Conservation (phyloP, 1,140 invertebrate species). For the Zaprionus camerounensis region DNA sequence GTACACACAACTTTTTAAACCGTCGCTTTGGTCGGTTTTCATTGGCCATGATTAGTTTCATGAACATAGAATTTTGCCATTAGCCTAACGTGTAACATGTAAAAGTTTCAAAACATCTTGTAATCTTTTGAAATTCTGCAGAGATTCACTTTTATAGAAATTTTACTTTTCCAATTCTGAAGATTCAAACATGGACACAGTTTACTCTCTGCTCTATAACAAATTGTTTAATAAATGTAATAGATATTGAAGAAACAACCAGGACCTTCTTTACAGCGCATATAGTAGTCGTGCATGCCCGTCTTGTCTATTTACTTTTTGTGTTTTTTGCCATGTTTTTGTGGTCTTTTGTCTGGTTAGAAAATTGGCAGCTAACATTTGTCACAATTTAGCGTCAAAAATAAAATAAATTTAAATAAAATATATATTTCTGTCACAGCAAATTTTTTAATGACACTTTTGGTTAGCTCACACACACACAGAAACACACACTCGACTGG, state of each 20-base stretch:
- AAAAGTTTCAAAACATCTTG: no score
- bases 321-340: slow-evolving; percentile 54
- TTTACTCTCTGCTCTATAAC: background rate
- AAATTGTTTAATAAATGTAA: background rate
- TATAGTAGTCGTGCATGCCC: background rate
- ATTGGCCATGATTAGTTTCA: background rate
- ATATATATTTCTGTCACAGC: slow-evolving; percentile 50
- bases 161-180: background rate
- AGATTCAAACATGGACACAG: background rate
- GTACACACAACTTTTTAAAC: slow-evolving; percentile 4
- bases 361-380: slow-evolving; percentile 76
- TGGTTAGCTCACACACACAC: slow-evolving; percentile 4
- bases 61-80: background rate
- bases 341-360: slow-evolving; percentile 68
- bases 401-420: slow-evolving; percentile 77
- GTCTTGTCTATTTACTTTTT: background rate
- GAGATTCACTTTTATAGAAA: background rate
- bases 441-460: slow-evolving; percentile 31
- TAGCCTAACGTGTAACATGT: no score
- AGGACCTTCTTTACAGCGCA: background rate
- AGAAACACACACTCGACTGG: slow-evolving; percentile 12
- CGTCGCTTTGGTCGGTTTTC: background rate
- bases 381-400: slow-evolving; percentile 76
- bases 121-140: background rate
- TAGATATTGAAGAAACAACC: background rate